Evolutionary conservation across 2,888 invertebrate species (phyloP), one percentile per base, ranked within the genome.

Genomic region (Bombylius major): DNA sequence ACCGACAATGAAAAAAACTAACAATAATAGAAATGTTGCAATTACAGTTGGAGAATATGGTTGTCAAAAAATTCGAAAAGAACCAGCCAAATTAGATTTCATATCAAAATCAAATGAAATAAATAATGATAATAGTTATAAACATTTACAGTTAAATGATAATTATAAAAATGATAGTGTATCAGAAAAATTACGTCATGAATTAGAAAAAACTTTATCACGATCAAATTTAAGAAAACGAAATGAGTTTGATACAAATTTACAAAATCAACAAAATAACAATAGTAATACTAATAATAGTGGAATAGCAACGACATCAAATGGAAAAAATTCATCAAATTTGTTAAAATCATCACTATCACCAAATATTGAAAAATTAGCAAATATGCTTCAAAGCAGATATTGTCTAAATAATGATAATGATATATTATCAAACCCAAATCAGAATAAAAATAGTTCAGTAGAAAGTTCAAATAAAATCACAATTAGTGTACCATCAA

Each of bases 211-310:
- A 58, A 89, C 88, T 7, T 73, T 89, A 59, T 86, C 85, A 64
- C 81, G 87, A 68, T 86, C 88, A 55, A 87, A 88, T 76, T 77
- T 88, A 65, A 81, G 81, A 66, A 83, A 83, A 75, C 81, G 82
- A 75, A 85, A 83, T 71, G 85, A 56, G 9, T 14, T 44, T 13
- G 33, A n/a, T 33, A 9, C 45, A 5, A 45, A 52, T 42, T n/a
- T 34, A 11, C 23, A 23, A 23, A 23, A 23, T 23, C 23, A 23
- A 23, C 23, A 23, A 23, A 23, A 3, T 3, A 23, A 23, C 23
- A 39, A 33, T 31, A 11, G n/a, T 31, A 33, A 34, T 36, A n/a
- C 12, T 46, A 32, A 46, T 48, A 51, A 51, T 32, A 44, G 50
- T 32, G 11, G 7, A 59, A 60, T 23, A 13, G 33, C 39, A 32